Conservation (phyloP, 2,888 invertebrate species). For the Masnerella sp. region DNA sequence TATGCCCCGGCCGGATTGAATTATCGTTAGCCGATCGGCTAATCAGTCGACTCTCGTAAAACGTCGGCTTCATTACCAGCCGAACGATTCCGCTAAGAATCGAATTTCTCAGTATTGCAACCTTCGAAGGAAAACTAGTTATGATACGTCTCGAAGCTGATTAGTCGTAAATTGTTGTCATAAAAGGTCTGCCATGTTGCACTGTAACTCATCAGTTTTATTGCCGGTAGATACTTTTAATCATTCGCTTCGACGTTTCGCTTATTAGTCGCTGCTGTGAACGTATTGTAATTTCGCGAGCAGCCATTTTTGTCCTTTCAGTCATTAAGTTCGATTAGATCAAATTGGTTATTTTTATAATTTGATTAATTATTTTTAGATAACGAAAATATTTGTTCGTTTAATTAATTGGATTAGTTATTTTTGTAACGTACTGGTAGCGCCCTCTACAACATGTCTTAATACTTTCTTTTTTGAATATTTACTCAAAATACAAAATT, state of each 20-base stretch:
- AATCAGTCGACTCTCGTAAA: background rate
- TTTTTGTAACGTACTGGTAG: too few species aligned
- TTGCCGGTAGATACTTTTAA: slow-evolving; percentile 6
- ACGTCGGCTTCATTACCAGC: background rate
- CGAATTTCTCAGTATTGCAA: background rate
- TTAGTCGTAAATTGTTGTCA: slow-evolving; percentile 8
- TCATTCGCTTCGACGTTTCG: background rate
- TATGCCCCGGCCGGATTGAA: background rate
- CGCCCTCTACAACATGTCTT: too few species aligned
- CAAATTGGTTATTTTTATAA: too few species aligned
- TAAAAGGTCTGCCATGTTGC: background rate
- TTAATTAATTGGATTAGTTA: too few species aligned
- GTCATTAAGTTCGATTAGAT: too few species aligned
- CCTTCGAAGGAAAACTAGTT: background rate
- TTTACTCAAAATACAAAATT: too few species aligned
- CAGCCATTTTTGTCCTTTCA: too few species aligned
- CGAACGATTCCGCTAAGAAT: background rate
- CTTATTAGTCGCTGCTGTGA: too few species aligned
- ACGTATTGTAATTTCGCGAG: too few species aligned
- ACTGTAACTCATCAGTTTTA: slow-evolving; percentile 5
- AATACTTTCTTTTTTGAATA: too few species aligned
- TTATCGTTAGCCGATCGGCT: background rate
- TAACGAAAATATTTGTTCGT: too few species aligned
- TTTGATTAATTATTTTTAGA: too few species aligned
- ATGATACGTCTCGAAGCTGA: background rate